Base-by-base conservation (phyloP, 2,113 vertebrate genomes). In the Xenotilapia flavipinnis region DNA sequence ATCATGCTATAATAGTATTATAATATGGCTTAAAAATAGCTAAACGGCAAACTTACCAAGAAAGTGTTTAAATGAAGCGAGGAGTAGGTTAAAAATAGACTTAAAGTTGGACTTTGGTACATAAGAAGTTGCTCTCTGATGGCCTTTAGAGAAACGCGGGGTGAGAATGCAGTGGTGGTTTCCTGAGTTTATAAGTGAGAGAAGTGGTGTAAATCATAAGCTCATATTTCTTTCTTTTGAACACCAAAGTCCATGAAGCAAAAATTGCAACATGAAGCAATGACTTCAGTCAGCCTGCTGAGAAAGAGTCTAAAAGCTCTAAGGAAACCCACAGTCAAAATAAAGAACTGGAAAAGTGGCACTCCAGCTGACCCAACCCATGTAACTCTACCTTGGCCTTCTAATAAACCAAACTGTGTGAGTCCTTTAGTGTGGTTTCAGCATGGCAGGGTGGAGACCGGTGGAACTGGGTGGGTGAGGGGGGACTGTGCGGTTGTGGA, bases 361-460 rank as follows among this genome's bases (percentile, higher is more conserved):
- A 81, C 19, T 54, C 33, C 7, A 4, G 79, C 56, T 70, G 68
- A 92, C 68, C 85, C 90, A 31, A 31, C 80, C 88, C 91, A 70
- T 51, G 26, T 83, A 85, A 47, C 28, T 42, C 19, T 26, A 7
- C 62, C 8, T 23, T 40, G 36, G 83, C 58, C 70, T 36, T 55
- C 5, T 81, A 83, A 36, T 90, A 55, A 92, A 89, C 79, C 21
- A 49, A 80, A 47, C 40, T 19, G 45, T 11, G 55, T 15, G 38
- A 60, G 42, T 73, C 26, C 65, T 90, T 90, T 90, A 86, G 93
- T 93, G 91, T 90, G 94, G 92, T 56, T 54, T 89, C 4, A 2
- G 86, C 3, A 55, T 15, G 77, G 86, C 80, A 73, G 90, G 90
- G 87, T 31, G 84, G 89, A 17, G 80, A 60, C 49, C 7, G 13